Conservation (phyloP, 2,888 invertebrate genomes). For the Choreutis nemorana region DNA sequence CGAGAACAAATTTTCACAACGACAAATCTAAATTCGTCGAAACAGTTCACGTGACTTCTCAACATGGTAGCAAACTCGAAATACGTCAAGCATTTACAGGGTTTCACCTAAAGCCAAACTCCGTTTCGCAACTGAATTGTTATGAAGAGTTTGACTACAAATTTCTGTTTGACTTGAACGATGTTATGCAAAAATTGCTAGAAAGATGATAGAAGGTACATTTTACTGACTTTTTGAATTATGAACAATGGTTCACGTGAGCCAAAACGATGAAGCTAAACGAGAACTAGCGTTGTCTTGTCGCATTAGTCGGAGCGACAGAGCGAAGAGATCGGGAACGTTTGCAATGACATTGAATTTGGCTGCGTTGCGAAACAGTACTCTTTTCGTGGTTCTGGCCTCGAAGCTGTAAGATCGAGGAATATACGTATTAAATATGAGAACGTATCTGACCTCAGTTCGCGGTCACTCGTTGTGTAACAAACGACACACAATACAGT, state of each 20-base stretch:
- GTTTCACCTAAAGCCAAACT: constrained; percentile 2
- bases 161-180: no score
- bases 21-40: constrained; percentile 34
- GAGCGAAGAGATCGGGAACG: constrained; percentile 28
- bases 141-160: no score
- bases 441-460: constrained; percentile 60
- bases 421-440: constrained; percentile 63
- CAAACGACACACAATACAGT: constrained; percentile 46
- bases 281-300: no score
- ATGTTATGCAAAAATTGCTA: no score
- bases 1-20: constrained; percentile 22
- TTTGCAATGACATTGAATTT: constrained; percentile 57
- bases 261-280: no score
- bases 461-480: constrained; percentile 60
- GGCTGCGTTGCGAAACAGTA: constrained; percentile 54
- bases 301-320: constrained; percentile 15
- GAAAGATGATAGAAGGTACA: no score
- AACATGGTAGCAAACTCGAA: constrained; percentile 8
- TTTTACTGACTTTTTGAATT: no score
- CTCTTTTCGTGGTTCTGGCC: constrained; percentile 56
- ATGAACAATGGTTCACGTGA: no score
- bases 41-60: constrained; percentile 28
- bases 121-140: neutral
- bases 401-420: constrained; percentile 52
- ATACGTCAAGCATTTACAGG: constrained; percentile 2